Evolutionary conservation across 2,113 vertebrate genomes (phyloP).

Genomic region (Bubalus kerabau): DNA sequence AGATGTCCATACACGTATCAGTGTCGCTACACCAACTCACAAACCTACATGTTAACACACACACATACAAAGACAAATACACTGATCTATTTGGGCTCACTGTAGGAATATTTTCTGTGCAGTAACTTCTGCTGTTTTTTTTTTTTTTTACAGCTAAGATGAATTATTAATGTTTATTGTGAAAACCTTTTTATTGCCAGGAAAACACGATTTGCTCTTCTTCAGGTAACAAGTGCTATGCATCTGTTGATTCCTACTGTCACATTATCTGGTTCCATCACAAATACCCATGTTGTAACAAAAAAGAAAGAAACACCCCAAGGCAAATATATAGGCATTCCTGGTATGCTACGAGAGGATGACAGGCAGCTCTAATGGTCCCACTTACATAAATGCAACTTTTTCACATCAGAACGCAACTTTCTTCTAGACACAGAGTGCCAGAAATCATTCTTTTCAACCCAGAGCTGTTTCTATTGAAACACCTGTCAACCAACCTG

Average conservation of each 20-base stretch:
- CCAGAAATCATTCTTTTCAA: conserved; percentile 48
- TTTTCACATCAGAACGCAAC: background rate
- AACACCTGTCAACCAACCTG: conserved; percentile 2
- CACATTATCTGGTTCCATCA: background rate
- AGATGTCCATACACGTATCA: rapidly evolving
- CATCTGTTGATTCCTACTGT: conserved; percentile 16
- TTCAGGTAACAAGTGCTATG: background rate
- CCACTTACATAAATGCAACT: conserved; percentile 5
- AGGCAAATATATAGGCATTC: background rate
- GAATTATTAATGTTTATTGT: conserved; percentile 23
- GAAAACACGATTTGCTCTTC: conserved; percentile 10
- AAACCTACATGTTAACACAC: background rate
- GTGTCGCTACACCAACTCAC: background rate
- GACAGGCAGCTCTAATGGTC: background rate
- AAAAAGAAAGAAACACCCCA: background rate
- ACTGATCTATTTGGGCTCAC: background rate
- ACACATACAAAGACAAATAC: background rate
- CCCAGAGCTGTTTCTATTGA: background rate
- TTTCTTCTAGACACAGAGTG: background rate
- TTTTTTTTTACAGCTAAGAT: background rate
- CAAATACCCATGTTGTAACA: background rate
- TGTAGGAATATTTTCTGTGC: background rate
- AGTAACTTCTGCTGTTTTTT: background rate
- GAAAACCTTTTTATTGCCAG: background rate
- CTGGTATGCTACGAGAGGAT: background rate